These are phyloP conservation scores for Falco columbarius DNA, from an alignment of 2,797 vertebrate genomes.

Conservation along the genomic window DNA sequence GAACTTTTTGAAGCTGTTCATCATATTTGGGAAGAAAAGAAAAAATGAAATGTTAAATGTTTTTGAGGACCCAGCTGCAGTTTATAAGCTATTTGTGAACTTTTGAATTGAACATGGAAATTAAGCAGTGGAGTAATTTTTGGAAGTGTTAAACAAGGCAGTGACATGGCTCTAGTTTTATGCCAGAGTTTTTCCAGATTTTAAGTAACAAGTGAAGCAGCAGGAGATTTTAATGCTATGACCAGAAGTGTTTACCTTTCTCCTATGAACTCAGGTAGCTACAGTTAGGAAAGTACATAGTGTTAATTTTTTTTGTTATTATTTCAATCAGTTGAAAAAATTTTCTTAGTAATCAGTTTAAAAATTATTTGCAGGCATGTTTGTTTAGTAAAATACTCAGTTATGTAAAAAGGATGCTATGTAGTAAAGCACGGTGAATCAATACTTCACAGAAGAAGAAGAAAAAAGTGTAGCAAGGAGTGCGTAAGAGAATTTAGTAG, in stretches of 20 bases:
- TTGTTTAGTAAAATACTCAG: background rate
- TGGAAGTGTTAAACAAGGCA: background rate
- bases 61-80: background rate
- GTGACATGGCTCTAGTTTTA: background rate
- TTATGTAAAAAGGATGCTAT: background rate
- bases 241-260: background rate
- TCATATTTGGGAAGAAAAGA: background rate
- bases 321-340: background rate
- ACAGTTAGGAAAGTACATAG: background rate
- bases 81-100: background rate
- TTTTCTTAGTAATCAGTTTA: background rate
- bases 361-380: background rate
- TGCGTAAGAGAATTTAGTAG: background rate
- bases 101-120: background rate
- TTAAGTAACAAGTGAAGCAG: background rate
- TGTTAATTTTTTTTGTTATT: background rate
- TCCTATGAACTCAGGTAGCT: background rate
- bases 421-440: background rate
- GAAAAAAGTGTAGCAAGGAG: background rate
- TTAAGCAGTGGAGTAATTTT: background rate
- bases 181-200: background rate
- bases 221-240: background rate
- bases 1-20: background rate
- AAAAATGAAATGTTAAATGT: background rate
- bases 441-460: background rate